Evolutionary conservation across 37 sponge, comb jelly and placozoan species (phyloP), one percentile per base, ranked within the genome.

Genomic region (Agelas oroides): DNA sequence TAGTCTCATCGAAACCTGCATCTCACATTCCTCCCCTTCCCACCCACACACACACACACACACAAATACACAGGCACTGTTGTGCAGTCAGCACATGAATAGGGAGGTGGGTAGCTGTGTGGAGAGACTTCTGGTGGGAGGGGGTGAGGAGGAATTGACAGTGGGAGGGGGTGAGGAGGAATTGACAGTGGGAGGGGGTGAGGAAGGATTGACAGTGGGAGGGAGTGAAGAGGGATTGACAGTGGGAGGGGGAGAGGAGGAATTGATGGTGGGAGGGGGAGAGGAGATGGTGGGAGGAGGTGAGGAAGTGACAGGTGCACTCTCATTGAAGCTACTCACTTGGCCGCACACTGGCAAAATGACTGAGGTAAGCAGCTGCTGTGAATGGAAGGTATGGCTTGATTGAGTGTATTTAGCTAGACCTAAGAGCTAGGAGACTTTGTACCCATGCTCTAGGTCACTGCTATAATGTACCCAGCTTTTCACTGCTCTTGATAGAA

Each of bases 281-380:
- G 21, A 23, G 59, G 0, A 57, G 59, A 57, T 32, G 31, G 37
- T 36, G 21, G 28, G 35, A 39, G 6, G n/a, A 19, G 75, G 19
- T 19, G 30, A 58, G 52, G 46, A 32, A 59, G 39, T 53, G 75
- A 38, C 15, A 0, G 84, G 76, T 12, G 55, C 25, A 5, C 65
- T 87, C 30, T 75, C 82, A 55, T 71, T 88, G 19, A 75, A 67
- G 71, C 65, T 81, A 20, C 34, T 88, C 1, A 24, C 77, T 1
- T 81, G 76, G 76, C 88, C 88, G 3, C 75, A 73, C 70, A 37
- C 59, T 18, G 89, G 79, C 5, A 89, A 76, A 30, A 58, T 70
- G 64, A 40, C 61, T 21, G 76, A 89, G 72, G 89, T 89, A 46
- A n/a, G n/a, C n/a, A n/a, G n/a, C n/a, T n/a, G n/a, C n/a, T n/a